A percentile compares a stretch with the other conserved stretches of the same genome.
phyloP scores from a whole-genome alignment of 2,888 invertebrate genomes.

The Saturnia pavonia region DNA sequence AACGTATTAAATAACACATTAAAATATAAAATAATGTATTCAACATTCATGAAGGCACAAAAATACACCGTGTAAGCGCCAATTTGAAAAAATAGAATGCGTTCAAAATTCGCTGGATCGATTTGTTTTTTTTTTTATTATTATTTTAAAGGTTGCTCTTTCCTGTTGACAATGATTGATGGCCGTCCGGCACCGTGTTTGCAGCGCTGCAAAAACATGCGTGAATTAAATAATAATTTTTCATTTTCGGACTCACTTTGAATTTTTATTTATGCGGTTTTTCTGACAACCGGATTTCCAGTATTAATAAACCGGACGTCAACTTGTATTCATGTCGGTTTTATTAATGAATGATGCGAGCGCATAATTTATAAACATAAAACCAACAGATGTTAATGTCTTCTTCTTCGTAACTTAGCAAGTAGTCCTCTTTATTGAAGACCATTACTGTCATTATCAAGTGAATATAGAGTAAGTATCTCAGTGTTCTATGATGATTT shows the following conservation, averaged over 20 bases:
- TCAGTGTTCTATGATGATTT: too few relatives aligned
- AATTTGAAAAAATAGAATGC: not conserved
- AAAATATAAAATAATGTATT: not conserved
- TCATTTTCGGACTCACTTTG: slow-evolving; percentile 60
- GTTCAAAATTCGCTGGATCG: slow-evolving; percentile 41
- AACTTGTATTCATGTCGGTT: not conserved
- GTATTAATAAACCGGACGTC: slow-evolving; percentile 2
- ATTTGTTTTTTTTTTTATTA: slow-evolving; percentile 49
- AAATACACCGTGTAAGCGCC: not conserved
- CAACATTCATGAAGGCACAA: not conserved
- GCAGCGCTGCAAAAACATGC: slow-evolving; percentile 55
- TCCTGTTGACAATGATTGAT: slow-evolving; percentile 55
- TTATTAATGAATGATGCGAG: not conserved
- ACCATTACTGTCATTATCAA: too few relatives aligned
- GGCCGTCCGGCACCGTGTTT: slow-evolving; percentile 42
- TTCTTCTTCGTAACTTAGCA: too few relatives aligned
- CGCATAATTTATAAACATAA: not conserved
- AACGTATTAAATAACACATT: slow-evolving; percentile 39
- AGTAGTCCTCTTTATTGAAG: too few relatives aligned
- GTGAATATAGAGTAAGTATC: too few relatives aligned
- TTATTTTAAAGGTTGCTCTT: slow-evolving; percentile 52
- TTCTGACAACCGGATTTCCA: slow-evolving; percentile 17
- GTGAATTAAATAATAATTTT: slow-evolving; percentile 64
- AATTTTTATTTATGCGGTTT: slow-evolving; percentile 39
- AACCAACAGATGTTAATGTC: too few relatives aligned